Evolutionary conservation across 1,140 invertebrate genomes (phyloP).

Genomic region (Drosophila azteca): DNA sequence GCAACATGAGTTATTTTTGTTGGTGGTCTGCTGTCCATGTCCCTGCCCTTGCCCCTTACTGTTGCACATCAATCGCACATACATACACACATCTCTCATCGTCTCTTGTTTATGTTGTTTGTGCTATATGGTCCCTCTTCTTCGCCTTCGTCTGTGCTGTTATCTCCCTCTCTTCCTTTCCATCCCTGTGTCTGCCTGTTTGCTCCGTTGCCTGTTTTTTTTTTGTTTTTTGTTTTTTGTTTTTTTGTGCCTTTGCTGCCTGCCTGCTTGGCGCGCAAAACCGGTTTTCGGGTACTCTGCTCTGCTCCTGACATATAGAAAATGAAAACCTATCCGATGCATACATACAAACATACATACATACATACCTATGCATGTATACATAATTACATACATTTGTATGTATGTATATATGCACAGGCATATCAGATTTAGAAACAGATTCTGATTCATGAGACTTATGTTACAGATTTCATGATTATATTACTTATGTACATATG

Average conservation of each 20-base stretch:
- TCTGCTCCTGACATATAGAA: constrained; percentile 49
- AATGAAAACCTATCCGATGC: constrained; percentile 62
- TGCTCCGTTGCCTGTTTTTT: constrained; percentile 32
- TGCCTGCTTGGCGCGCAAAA: constrained; percentile 63
- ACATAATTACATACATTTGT: constrained; percentile 2
- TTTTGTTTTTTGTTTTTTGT: no score
- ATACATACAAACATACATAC: constrained; percentile 9
- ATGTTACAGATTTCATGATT: constrained; percentile 53
- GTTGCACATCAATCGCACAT: constrained; percentile 9
- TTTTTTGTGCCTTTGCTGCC: constrained; percentile 5
- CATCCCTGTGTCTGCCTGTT: constrained; percentile 27
- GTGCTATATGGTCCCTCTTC: constrained; percentile 41
- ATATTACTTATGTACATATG: constrained; percentile 3
- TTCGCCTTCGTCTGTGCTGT: constrained; percentile 2
- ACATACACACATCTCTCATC: no score
- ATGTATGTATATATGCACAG: constrained; percentile 7
- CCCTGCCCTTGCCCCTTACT: not conserved
- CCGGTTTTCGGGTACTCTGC: constrained; percentile 59
- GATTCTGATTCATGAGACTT: constrained; percentile 21
- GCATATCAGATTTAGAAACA: constrained; percentile 41
- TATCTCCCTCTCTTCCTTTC: constrained; percentile 22
- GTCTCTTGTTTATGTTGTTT: constrained; percentile 7
- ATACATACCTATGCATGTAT: constrained; percentile 11
- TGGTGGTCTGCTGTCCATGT: constrained; percentile 9
- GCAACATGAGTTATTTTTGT: constrained; percentile 58